These are phyloP conservation scores for Plebejus argus DNA, from an alignment of 2,888 invertebrate genomes.

Conservation along the genomic window DNA sequence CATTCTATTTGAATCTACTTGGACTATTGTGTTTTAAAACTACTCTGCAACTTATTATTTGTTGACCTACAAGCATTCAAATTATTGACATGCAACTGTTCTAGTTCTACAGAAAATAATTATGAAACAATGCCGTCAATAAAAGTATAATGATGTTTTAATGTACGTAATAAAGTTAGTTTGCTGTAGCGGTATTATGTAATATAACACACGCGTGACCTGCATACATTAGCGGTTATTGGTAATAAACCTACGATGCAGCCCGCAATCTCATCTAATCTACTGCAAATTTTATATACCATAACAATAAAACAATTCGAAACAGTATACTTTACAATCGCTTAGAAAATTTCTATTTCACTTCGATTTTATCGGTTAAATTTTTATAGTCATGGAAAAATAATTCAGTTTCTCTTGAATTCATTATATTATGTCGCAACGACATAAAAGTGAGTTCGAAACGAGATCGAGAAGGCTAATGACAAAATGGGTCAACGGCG, in stretches of 20 bases:
- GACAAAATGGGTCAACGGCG: conserved; percentile 35
- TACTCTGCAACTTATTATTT: neutral
- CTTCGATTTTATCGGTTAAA: no score
- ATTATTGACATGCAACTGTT: conserved; percentile 21
- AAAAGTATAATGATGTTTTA: conserved; percentile 27
- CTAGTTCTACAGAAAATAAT: conserved; percentile 15
- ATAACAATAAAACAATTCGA: conserved; percentile 6
- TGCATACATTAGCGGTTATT: conserved; percentile 26
- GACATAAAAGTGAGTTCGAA: conserved; percentile 9
- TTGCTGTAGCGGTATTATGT: neutral
- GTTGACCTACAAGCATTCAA: conserved; percentile 4
- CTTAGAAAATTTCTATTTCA: no score
- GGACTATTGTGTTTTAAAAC: neutral
- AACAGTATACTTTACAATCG: no score
- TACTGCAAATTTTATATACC: conserved; percentile 10
- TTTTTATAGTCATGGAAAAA: no score
- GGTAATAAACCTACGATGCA: conserved; percentile 26
- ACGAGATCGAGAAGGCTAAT: conserved; percentile 32
- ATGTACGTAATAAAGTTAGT: conserved; percentile 20
- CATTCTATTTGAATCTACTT: neutral
- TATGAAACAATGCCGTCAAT: conserved; percentile 26
- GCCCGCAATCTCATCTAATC: conserved; percentile 11
- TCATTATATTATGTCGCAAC: neutral
- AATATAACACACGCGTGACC: conserved; percentile 15
- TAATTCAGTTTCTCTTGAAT: neutral